These are phyloP conservation scores for Metaphire vulgaris DNA, from an alignment of 1,140 invertebrate species.

Conservation along the genomic window DNA sequence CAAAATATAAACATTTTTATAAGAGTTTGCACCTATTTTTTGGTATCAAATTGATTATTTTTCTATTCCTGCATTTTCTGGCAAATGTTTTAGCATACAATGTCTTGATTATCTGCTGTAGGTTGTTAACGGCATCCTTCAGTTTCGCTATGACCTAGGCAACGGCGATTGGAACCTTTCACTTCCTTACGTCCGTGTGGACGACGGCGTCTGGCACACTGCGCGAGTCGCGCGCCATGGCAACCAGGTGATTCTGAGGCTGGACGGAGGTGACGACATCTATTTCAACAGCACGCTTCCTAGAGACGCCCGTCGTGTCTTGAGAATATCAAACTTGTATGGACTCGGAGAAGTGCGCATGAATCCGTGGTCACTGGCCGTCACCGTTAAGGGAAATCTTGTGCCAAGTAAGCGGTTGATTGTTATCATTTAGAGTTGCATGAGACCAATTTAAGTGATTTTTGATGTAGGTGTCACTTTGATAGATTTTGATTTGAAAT, in stretches of 20 bases:
- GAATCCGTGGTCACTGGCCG: background rate
- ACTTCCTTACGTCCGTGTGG: constrained; percentile 80
- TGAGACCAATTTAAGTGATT: too few relatives aligned
- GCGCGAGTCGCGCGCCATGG: constrained; percentile 74
- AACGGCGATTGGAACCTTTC: constrained; percentile 77
- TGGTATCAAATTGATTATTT: too few relatives aligned
- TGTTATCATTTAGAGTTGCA: too few relatives aligned
- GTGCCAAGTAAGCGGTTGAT: constrained; percentile 12
- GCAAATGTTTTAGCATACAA: too few relatives aligned
- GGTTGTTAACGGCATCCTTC: background rate
- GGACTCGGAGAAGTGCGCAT: constrained; percentile 10
- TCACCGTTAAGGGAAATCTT: background rate
- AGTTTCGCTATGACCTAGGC: constrained; percentile 72
- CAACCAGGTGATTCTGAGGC: constrained; percentile 81
- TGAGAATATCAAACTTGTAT: constrained; percentile 1
- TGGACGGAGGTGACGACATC: constrained; percentile 90
- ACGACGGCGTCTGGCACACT: constrained; percentile 95
- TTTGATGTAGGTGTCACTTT: too few relatives aligned
- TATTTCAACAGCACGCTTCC: constrained; percentile 77
- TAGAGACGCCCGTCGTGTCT: constrained; percentile 13
- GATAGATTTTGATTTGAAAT: too few relatives aligned
- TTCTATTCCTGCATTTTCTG: too few relatives aligned
- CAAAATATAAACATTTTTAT: too few relatives aligned
- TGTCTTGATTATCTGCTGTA: too few relatives aligned
- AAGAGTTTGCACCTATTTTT: too few relatives aligned